Evolutionary conservation across 2,113 vertebrate genomes (phyloP).

Genomic region (Brevimyrus niger): DNA sequence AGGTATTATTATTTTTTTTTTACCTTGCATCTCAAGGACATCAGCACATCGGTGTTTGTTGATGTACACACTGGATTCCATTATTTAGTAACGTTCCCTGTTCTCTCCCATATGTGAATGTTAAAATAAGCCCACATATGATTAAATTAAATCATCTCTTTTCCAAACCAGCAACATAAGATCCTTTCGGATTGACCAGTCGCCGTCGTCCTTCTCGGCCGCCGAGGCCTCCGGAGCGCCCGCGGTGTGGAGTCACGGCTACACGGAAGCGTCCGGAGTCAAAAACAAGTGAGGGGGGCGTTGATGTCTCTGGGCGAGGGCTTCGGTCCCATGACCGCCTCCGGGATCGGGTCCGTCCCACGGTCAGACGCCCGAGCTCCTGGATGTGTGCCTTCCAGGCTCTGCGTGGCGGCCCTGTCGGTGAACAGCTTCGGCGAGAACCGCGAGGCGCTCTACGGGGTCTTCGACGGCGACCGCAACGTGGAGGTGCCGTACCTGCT

Average conservation of each 20-base stretch:
- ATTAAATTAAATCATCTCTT: background rate
- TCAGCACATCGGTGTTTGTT: background rate
- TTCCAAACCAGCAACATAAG: conserved; percentile 80
- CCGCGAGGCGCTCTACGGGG: conserved; percentile 88
- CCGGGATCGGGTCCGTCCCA: too few relatives aligned
- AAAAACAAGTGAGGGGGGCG: conserved; percentile 84
- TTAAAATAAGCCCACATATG: background rate
- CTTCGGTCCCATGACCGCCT: too few relatives aligned
- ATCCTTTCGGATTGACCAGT: conserved; percentile 93
- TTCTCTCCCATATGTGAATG: background rate
- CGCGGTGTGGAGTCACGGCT: conserved; percentile 94
- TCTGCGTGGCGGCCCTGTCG: conserved; percentile 89
- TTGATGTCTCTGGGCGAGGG: background rate
- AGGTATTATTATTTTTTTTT: background rate
- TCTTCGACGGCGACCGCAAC: conserved; percentile 93
- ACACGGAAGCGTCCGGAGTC: conserved; percentile 87
- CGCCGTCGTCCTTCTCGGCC: conserved; percentile 63
- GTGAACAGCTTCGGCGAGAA: conserved; percentile 89
- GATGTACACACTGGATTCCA: background rate
- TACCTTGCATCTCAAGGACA: background rate
- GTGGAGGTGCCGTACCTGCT: conserved; percentile 91
- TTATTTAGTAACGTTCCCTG: background rate
- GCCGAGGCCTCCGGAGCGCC: conserved; percentile 80
- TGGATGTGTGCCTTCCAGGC: conserved; percentile 58
- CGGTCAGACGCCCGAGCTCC: too few relatives aligned